These are phyloP conservation scores for Phyllostomus discolor DNA, from an alignment of 2,113 vertebrate genomes.

Conservation along the genomic window DNA sequence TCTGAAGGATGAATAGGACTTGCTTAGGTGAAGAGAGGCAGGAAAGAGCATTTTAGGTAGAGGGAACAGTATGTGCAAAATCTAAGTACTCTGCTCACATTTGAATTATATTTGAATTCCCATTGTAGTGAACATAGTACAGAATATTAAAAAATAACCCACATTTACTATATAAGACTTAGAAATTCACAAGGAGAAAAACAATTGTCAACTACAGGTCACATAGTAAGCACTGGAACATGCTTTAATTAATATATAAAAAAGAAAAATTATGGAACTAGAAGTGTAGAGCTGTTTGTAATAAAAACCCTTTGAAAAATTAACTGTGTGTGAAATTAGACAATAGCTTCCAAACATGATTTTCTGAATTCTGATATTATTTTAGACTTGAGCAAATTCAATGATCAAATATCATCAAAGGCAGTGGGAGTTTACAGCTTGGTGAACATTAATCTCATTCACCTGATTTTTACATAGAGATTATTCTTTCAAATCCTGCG, in stretches of 20 bases:
- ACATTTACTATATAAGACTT: background rate
- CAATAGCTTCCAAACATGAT: background rate
- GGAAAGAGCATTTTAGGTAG: background rate
- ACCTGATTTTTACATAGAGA: slow-evolving; percentile 25
- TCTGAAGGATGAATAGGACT: background rate
- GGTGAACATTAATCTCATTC: background rate
- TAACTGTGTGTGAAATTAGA: background rate
- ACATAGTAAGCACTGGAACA: background rate
- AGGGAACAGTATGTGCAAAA: background rate
- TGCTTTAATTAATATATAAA: background rate
- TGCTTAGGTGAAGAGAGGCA: background rate
- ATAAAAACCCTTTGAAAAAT: background rate
- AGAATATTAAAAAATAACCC: background rate
- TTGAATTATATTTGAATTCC: background rate
- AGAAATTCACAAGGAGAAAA: background rate
- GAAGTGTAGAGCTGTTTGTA: background rate
- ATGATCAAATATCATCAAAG: background rate
- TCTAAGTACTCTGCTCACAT: background rate
- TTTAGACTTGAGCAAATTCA: background rate
- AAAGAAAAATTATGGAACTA: background rate
- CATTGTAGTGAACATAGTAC: background rate
- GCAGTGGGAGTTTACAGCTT: background rate
- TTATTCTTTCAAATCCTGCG: background rate
- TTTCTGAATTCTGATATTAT: slow-evolving; percentile 14
- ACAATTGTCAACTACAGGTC: background rate